Conservation (phyloP, 2,888 invertebrate genomes). For the Heteropelma amictum region DNA sequence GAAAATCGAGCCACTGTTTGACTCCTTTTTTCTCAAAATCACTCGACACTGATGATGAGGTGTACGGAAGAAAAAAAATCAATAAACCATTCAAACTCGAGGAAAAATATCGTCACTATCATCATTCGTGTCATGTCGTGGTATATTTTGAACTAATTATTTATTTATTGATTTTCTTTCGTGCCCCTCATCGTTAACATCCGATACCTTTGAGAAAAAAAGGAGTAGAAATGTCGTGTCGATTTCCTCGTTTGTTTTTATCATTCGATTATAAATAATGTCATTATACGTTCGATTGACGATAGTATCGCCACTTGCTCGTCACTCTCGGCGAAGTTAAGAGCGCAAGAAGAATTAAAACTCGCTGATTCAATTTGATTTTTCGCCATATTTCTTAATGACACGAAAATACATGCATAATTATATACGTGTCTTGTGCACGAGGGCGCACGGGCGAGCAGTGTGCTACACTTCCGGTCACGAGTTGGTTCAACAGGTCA, state of each 20-base stretch:
- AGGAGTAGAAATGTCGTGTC: too few relatives aligned
- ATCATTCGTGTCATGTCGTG: not conserved
- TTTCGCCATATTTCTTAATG: not conserved
- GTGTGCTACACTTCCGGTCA: conserved; percentile 76
- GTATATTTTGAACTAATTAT: not conserved
- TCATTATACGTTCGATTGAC: not conserved
- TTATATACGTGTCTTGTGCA: conserved; percentile 8
- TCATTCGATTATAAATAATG: not conserved
- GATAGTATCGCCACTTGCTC: too few relatives aligned
- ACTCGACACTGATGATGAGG: too few relatives aligned
- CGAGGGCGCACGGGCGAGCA: conserved; percentile 62
- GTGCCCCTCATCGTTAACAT: too few relatives aligned
- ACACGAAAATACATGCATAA: not conserved
- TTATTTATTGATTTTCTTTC: too few relatives aligned
- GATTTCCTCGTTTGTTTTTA: too few relatives aligned
- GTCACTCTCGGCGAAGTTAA: too few relatives aligned
- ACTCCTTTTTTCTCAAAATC: not conserved
- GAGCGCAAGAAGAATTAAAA: not conserved
- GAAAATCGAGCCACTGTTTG: not conserved
- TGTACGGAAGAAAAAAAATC: conserved; percentile 14
- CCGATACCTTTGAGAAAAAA: too few relatives aligned
- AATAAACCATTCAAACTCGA: not conserved
- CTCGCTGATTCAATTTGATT: not conserved
- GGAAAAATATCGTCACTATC: not conserved
- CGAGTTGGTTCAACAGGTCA: conserved; percentile 78